Evolutionary conservation across 2,888 invertebrate genomes (phyloP).

Genomic region (Drosophila neutralis): DNA sequence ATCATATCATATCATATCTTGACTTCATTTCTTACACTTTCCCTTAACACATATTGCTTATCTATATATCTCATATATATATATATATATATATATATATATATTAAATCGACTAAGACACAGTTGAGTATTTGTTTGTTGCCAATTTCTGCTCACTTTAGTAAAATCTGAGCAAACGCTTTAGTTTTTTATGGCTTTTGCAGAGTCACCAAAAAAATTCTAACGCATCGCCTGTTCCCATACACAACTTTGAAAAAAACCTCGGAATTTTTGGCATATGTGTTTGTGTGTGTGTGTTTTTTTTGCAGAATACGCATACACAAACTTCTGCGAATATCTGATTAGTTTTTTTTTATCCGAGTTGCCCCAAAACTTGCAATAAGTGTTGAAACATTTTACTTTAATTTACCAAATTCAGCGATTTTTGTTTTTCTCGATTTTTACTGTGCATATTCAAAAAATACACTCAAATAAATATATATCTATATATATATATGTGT

Average conservation of each 20-base stretch:
- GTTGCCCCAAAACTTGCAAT: background rate
- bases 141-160: background rate
- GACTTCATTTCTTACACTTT: background rate
- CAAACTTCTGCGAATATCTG: background rate
- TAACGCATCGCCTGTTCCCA: background rate
- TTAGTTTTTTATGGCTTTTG: background rate
- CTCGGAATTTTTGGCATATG: background rate
- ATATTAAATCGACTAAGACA: background rate
- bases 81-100: background rate
- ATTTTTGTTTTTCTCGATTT: background rate
- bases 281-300: background rate
- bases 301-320: background rate
- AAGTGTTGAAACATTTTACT: background rate
- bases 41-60: no score
- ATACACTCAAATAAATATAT: no score
- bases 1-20: no score
- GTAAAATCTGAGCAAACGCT: background rate
- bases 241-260: background rate
- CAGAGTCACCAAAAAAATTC: background rate
- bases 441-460: background rate
- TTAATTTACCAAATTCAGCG: background rate
- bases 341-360: background rate
- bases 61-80: no score
- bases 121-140: background rate
- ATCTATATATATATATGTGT: constrained; percentile 1